Evolutionary conservation across 2,113 vertebrate species (phyloP).

Genomic region (Ceyx melanurus): DNA sequence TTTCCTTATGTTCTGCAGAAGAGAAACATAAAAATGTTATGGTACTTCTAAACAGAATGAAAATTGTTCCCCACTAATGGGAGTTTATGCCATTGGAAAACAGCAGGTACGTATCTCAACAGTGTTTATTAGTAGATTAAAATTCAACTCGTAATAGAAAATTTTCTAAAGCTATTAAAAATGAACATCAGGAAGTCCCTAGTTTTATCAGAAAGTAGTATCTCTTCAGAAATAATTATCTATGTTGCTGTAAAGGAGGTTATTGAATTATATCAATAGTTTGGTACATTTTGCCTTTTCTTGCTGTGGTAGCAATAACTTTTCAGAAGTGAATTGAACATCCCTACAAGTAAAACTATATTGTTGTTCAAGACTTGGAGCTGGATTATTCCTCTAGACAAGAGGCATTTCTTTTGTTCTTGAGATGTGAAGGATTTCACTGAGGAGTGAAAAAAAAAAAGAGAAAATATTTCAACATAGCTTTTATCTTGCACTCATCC

Average conservation of each 20-base stretch:
- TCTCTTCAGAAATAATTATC: neutral
- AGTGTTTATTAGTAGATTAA: neutral
- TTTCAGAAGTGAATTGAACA: neutral
- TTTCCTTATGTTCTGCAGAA: neutral
- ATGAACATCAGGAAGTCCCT: neutral
- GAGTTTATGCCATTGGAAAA: neutral
- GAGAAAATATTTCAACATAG: neutral
- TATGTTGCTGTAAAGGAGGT: neutral
- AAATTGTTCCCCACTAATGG: neutral
- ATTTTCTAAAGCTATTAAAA: neutral
- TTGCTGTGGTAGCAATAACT: neutral
- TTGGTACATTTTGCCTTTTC: neutral
- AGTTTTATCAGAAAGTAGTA: neutral
- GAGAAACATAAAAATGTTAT: neutral
- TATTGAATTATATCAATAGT: neutral
- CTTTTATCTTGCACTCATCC: neutral
- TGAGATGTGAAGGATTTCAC: accelerated
- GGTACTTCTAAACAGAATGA: neutral
- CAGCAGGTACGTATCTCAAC: neutral
- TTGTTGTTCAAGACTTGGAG: neutral
- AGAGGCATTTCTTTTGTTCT: neutral
- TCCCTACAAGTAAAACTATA: neutral
- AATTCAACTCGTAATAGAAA: neutral
- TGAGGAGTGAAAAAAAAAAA: neutral
- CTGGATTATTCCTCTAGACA: neutral